Base-by-base conservation (phyloP, 1,140 invertebrate genomes). In the Drosophila sturtevanti region DNA sequence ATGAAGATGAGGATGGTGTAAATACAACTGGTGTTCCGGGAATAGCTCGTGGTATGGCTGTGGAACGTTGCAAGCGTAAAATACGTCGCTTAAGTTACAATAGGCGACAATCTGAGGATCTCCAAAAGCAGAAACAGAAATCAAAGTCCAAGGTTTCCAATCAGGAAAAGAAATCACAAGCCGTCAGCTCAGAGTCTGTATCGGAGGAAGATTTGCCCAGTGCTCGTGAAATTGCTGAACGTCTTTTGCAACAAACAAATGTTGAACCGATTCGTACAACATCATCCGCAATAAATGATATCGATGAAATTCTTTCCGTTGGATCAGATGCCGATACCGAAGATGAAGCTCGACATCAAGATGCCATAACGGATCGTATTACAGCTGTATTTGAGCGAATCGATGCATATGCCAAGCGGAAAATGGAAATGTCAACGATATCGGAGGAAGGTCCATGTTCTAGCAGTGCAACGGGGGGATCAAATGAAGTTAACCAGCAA, bases 161-260 rank as follows among this genome's bases (percentile, higher is more conserved):
- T 12, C 41, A 34, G 0, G 22, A 48, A 12, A 48, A 16, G 22
- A 48, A 68, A 0, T 38, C 22, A 4, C 60, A 64, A 1, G 51
- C 70, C 1, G 14, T 27, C 11, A 87, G 79, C 4, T 89, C 79
- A 7, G 84, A 82, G 9, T 68, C 68, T 1, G 63, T 27, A n/a
- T 27, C 21, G 0, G 86, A 90, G 6, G 74, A 79, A 12, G 60
- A 52, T 0, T 55, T 91, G 12, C 81, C 81, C 0, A 80, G 77
- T 34, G 90, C 90, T 5, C 77, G 90, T 0, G 75, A 90, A 41
- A 91, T 91, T 31, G 90, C 90, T 1, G 90, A 91, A 22, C 68
- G 77, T 5, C 59, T 87, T 4, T 66, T 91, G 0, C 41, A 68
- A 1, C 76, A 79, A 54, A 55, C 81, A n/a, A 18, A 67, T 16